Evolutionary conservation across 1,140 invertebrate species (phyloP).

Genomic region (Papilio xuthus): DNA sequence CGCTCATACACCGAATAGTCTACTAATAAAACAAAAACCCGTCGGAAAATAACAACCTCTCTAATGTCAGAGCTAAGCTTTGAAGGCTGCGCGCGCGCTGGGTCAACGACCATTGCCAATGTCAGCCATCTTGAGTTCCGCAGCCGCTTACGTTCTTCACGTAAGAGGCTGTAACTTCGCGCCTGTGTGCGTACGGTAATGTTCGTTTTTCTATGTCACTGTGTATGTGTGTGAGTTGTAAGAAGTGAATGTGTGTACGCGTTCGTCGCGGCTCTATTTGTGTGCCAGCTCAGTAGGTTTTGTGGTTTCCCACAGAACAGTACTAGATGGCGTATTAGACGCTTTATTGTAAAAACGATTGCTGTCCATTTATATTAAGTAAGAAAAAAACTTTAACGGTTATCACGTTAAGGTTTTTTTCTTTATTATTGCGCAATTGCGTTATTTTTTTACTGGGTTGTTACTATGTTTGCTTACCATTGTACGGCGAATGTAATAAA

Average conservation of each 20-base stretch:
- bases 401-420: conserved; percentile 7
- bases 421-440: conserved; percentile 5
- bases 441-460: neutral
- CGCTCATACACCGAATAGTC: conserved; percentile 37
- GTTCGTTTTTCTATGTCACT: conserved; percentile 76
- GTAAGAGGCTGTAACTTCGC: conserved; percentile 77
- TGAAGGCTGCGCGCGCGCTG: conserved; percentile 75
- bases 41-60: conserved; percentile 76
- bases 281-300: conserved; percentile 57
- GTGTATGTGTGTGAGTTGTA: conserved; percentile 56
- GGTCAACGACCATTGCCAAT: conserved; percentile 80
- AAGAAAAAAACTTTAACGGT: conserved; percentile 18
- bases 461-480: neutral
- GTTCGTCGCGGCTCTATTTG: conserved; percentile 51
- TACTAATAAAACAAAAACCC: conserved; percentile 60
- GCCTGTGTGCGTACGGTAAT: conserved; percentile 71
- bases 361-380: conserved; percentile 27
- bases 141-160: conserved; percentile 79
- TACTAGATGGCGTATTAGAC: conserved; percentile 60
- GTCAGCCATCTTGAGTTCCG: conserved; percentile 81
- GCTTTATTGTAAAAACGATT: conserved; percentile 11
- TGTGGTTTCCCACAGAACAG: conserved; percentile 49
- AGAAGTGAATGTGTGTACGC: conserved; percentile 62
- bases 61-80: conserved; percentile 80
- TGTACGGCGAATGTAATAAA: neutral